These are phyloP conservation scores for Drosophila histrio DNA, from an alignment of 2,888 invertebrate genomes.

Conservation along the genomic window DNA sequence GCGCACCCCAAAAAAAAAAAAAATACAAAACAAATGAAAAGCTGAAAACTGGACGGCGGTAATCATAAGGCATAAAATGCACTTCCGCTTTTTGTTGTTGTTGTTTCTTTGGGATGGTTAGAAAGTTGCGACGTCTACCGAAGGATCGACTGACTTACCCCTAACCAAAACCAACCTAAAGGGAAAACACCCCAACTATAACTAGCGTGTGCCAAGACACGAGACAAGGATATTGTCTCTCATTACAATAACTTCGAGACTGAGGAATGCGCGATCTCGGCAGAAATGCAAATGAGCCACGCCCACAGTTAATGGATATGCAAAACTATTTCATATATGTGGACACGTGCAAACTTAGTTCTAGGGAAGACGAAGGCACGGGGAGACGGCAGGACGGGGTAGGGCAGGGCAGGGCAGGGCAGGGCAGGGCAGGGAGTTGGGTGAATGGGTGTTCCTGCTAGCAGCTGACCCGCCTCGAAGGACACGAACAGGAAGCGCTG, in stretches of 20 bases:
- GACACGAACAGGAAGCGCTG: conserved; percentile 16
- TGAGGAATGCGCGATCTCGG: conserved; percentile 46
- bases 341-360: conserved; percentile 61
- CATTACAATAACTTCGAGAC: conserved; percentile 35
- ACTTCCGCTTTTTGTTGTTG: conserved; percentile 65
- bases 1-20: conserved; percentile 52
- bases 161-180: background rate
- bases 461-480: conserved; percentile 61
- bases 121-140: conserved; percentile 24
- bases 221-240: conserved; percentile 15
- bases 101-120: conserved; percentile 20
- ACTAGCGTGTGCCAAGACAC: conserved; percentile 62
- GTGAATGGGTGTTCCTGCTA: conserved; percentile 33
- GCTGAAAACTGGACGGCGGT: conserved; percentile 59
- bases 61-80: conserved; percentile 75
- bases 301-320: conserved; percentile 52
- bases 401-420: background rate
- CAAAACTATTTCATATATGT: conserved; percentile 40
- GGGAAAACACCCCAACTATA: background rate
- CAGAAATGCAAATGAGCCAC: conserved; percentile 54
- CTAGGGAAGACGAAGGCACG: background rate
- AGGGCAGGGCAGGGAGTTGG: conserved; percentile 7
- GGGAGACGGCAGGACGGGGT: background rate
- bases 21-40: background rate
- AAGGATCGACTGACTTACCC: conserved; percentile 37